Base-by-base conservation (phyloP, 1,140 invertebrate genomes). In the Pachyrhynchus sulphureomaculatus region DNA sequence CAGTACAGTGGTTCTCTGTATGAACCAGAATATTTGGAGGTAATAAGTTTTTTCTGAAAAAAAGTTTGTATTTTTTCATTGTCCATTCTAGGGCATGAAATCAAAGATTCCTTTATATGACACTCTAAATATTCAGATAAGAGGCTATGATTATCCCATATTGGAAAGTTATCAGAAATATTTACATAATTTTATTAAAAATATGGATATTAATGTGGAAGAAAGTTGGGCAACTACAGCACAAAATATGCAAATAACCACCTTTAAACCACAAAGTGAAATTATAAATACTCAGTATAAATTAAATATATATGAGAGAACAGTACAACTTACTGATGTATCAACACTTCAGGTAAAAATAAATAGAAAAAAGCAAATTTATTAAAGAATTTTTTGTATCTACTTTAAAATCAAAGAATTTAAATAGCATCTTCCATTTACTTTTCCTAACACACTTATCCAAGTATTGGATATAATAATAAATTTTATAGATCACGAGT, bases 141-240 rank as follows among this genome's bases (percentile, higher is more conserved):
- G 83, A 69, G 86, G 91, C 3, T 93, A 93, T 71, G 88, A 92
- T 73, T 96, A 83, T 78, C 82, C 89, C 9, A 68, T 91, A 8
- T 72, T 96, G 37, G 92, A 96, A 78, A 85, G 77, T 67, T 94
- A 85, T 72, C 90, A 91, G 74, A 84, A 82, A 68, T 88, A 88
- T 70, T 78, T 95, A 44, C 85, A 93, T 68, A 84, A 82, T 68
- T 75, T 90, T 64, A 86, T 88, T 24, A 82, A 86, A 68, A 78
- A 82, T 45, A 80, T 95, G 79, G 86, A 88, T 26, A 75, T 95
- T 54, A 84, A 90, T 67, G 83, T 93, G 26, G 85, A 88, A 64
- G 85, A 92, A 51, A 81, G 88, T 74, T 93, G 88, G 84, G 85
- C 87, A 1, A 81, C 85, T 24, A 91, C 92, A 10, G 80, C 86